phyloP scores from a whole-genome alignment of 2,797 vertebrate species.

The Jordanella pulchra region DNA sequence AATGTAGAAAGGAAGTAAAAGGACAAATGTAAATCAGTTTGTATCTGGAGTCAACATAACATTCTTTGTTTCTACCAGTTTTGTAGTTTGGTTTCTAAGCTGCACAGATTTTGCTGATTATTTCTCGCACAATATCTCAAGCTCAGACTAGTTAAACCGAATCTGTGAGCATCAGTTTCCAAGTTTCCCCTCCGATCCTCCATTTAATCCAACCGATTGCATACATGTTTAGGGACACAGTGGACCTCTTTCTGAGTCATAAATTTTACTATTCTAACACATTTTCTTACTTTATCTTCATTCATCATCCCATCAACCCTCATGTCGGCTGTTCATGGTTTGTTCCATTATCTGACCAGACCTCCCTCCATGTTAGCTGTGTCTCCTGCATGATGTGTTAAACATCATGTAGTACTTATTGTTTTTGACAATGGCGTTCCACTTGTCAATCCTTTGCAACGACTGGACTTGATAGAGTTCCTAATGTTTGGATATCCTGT shows the following conservation, averaged over 20 bases:
- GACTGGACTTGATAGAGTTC: too few relatives aligned
- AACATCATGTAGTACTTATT: too few relatives aligned
- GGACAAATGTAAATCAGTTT: not conserved
- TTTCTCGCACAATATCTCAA: not conserved
- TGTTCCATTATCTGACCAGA: too few relatives aligned
- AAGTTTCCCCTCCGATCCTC: not conserved
- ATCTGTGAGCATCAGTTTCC: not conserved
- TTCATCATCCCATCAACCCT: not conserved
- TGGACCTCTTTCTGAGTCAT: not conserved
- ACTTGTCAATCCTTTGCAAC: too few relatives aligned
- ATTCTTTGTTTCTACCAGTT: too few relatives aligned
- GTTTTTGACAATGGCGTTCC: too few relatives aligned
- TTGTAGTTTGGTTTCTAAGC: too few relatives aligned
- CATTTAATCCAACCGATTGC: not conserved
- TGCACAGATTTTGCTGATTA: not conserved
- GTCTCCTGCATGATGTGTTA: too few relatives aligned
- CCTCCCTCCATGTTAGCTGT: too few relatives aligned
- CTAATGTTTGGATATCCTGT: too few relatives aligned
- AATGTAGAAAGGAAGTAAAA: not conserved
- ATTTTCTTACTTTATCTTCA: not conserved
- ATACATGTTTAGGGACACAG: not conserved
- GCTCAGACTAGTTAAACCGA: not conserved
- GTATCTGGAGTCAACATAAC: too few relatives aligned
- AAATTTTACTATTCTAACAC: not conserved
- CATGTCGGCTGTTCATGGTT: too few relatives aligned